Evolutionary conservation across 2,888 invertebrate species (phyloP).

Genomic region (Euplagia quadripunctaria): DNA sequence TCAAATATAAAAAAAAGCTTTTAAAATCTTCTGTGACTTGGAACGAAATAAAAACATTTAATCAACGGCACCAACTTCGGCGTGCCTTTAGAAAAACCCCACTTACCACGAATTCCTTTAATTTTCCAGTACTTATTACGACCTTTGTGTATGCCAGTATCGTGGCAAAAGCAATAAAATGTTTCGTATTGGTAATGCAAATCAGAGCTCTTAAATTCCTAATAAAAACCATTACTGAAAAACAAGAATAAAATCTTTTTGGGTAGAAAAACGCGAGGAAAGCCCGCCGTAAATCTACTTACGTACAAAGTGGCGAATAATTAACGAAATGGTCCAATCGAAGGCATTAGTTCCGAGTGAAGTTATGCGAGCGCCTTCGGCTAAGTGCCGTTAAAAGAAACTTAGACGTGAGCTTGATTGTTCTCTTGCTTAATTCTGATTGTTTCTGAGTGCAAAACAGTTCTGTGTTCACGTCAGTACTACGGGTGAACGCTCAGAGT

Average conservation of each 20-base stretch:
- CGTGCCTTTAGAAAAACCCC: slow-evolving; percentile 25
- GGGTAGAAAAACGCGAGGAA: slow-evolving; percentile 71
- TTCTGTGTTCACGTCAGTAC: slow-evolving; percentile 77
- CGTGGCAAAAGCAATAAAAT: slow-evolving; percentile 61
- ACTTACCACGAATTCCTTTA: slow-evolving; percentile 47
- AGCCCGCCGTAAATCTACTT: slow-evolving; percentile 85
- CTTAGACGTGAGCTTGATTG: slow-evolving; percentile 84
- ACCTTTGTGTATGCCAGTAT: slow-evolving; percentile 50
- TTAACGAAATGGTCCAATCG: slow-evolving; percentile 87
- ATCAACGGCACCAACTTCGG: slow-evolving; percentile 29
- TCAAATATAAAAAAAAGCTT: not conserved
- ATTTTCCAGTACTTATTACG: slow-evolving; percentile 43
- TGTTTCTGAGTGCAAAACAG: slow-evolving; percentile 82
- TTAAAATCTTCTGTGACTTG: slow-evolving; percentile 15
- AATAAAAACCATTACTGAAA: slow-evolving; percentile 74
- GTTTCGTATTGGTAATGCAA: slow-evolving; percentile 69
- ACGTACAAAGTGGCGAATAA: slow-evolving; percentile 87
- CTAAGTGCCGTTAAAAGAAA: slow-evolving; percentile 87
- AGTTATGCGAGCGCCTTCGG: slow-evolving; percentile 80
- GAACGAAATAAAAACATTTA: slow-evolving; percentile 29
- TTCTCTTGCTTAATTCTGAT: slow-evolving; percentile 84
- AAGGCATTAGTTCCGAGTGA: slow-evolving; percentile 83
- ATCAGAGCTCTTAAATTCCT: slow-evolving; percentile 71
- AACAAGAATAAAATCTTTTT: slow-evolving; percentile 67
- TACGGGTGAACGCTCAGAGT: slow-evolving; percentile 74